These are phyloP conservation scores for Pollenia labialis DNA, from an alignment of 2,888 invertebrate species.

Conservation along the genomic window DNA sequence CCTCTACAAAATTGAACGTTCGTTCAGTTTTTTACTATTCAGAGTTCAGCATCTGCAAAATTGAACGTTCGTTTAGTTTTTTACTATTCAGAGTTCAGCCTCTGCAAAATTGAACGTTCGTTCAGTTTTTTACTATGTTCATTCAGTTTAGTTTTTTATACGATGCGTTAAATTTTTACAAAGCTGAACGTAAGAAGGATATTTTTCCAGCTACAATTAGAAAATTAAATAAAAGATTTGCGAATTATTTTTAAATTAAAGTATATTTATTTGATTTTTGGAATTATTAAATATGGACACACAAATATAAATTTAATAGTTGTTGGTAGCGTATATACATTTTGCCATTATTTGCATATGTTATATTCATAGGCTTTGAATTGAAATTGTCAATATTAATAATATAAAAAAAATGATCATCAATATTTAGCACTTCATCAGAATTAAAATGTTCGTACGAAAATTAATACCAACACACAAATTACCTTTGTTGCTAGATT, in stretches of 20 bases:
- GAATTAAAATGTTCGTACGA: background rate
- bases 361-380: conserved; percentile 9
- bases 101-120: too few relatives aligned
- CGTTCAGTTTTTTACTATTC: too few relatives aligned
- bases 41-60: too few relatives aligned
- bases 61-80: too few relatives aligned
- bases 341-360: conserved; percentile 3
- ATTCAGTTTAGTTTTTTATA: too few relatives aligned
- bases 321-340: background rate
- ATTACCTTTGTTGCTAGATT: conserved; percentile 36
- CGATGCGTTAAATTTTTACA: too few relatives aligned
- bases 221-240: background rate
- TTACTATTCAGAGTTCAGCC: too few relatives aligned
- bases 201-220: background rate
- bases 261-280: background rate
- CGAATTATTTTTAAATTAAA: background rate
- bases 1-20: too few relatives aligned
- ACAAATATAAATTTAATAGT: too few relatives aligned
- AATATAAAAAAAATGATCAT: background rate
- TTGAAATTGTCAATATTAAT: background rate
- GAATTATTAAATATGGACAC: too few relatives aligned
- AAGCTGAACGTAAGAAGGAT: too few relatives aligned
- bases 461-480: background rate
- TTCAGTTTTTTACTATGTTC: too few relatives aligned
- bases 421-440: background rate